Evolutionary conservation across 2,797 vertebrate species (phyloP).

Genomic region (Chaunax sp.): DNA sequence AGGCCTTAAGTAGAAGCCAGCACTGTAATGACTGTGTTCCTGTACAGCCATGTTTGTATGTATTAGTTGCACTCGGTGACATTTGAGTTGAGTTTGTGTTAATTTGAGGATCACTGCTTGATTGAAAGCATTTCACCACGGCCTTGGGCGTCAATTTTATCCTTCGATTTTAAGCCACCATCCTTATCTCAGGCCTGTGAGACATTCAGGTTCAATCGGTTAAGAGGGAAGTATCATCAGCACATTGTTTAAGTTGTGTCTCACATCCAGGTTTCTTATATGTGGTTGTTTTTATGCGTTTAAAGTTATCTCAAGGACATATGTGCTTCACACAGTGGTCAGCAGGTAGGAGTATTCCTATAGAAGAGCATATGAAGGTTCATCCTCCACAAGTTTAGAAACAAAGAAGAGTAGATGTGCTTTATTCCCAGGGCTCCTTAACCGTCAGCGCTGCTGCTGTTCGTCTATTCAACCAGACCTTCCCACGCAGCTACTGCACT

Average conservation of each 20-base stretch:
- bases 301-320: constrained; percentile 1
- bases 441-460: constrained; percentile 2
- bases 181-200: constrained; percentile 28
- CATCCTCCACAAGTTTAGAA: not conserved
- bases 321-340: constrained; percentile 29
- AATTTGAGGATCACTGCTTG: constrained; percentile 19
- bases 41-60: constrained; percentile 47
- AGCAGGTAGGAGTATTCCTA: constrained; percentile 25
- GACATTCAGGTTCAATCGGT: constrained; percentile 32
- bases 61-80: constrained; percentile 52
- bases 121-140: constrained; percentile 15
- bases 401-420: not conserved
- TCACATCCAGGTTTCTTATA: constrained; percentile 22
- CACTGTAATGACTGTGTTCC: constrained; percentile 46
- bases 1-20: constrained; percentile 70
- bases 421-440: constrained; percentile 37
- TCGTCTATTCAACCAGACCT: constrained; percentile 3
- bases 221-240: constrained; percentile 21
- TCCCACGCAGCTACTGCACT: constrained; percentile 61
- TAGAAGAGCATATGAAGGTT: not conserved
- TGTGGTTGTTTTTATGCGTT: constrained; percentile 14
- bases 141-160: not conserved
- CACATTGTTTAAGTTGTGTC: constrained; percentile 4
- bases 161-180: not conserved
- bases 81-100: constrained; percentile 21